These are phyloP conservation scores for Myotis planiceps DNA, from an alignment of 2,797 vertebrate species.

Conservation along the genomic window DNA sequence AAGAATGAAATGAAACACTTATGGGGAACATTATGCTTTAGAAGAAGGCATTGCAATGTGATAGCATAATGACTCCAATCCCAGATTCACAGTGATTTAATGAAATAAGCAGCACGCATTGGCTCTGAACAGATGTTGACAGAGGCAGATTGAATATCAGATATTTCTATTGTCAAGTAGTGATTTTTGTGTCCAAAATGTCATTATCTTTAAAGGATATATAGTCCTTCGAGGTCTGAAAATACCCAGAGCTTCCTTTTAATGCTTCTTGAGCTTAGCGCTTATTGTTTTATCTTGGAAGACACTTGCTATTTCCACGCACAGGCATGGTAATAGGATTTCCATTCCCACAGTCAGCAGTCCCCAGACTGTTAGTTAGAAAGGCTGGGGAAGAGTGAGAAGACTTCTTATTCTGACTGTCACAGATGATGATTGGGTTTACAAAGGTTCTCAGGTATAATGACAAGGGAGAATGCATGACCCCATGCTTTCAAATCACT, in stretches of 20 bases:
- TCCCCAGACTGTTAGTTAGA: not conserved
- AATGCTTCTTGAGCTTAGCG: conserved; percentile 3
- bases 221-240: conserved; percentile 43
- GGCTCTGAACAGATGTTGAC: conserved; percentile 47
- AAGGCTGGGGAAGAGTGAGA: not conserved
- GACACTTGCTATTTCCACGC: not conserved
- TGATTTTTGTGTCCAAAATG: conserved; percentile 70
- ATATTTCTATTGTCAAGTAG: conserved; percentile 55
- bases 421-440: not conserved
- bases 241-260: not conserved
- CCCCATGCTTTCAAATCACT: not conserved
- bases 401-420: not conserved
- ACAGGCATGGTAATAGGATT: not conserved
- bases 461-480: not conserved
- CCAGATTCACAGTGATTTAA: conserved; percentile 45
- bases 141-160: conserved; percentile 61
- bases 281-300: conserved; percentile 56
- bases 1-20: conserved; percentile 65
- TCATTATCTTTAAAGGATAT: conserved; percentile 62
- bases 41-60: conserved; percentile 26
- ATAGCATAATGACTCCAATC: conserved; percentile 63
- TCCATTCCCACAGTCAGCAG: not conserved
- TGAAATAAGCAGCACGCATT: conserved; percentile 52
- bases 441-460: not conserved
- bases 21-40: conserved; percentile 9